These are phyloP conservation scores for Crocidura indochinensis DNA, from an alignment of 2,797 vertebrate species.

Conservation along the genomic window DNA sequence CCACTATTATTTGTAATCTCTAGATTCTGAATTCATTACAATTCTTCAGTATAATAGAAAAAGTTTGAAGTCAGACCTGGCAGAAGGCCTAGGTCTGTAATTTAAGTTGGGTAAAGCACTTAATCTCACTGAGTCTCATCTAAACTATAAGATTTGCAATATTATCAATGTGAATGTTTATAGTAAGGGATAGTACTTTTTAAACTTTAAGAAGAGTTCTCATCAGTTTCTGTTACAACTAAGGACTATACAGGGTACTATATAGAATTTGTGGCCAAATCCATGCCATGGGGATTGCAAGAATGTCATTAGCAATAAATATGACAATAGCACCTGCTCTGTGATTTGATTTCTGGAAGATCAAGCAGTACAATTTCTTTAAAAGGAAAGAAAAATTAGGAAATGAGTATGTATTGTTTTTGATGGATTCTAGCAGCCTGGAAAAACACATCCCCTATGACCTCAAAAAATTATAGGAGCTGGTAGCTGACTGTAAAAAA, in stretches of 20 bases:
- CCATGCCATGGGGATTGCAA: not conserved
- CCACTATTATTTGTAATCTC: conserved; percentile 34
- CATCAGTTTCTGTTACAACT: conserved; percentile 47
- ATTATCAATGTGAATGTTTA: conserved; percentile 61
- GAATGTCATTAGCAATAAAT: not conserved
- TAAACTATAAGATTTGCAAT: conserved; percentile 42
- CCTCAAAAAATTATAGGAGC: conserved; percentile 49
- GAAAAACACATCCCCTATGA: not conserved
- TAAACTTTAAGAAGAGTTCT: conserved; percentile 43
- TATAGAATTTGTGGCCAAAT: not conserved
- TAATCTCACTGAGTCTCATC: not conserved
- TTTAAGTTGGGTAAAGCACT: conserved; percentile 36
- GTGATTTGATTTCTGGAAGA: not conserved
- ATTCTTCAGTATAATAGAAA: not conserved
- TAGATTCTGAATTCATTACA: conserved; percentile 29
- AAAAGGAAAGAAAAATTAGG: conserved; percentile 57
- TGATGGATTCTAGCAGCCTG: conserved; percentile 43
- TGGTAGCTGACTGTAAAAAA: conserved; percentile 17
- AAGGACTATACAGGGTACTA: conserved; percentile 10
- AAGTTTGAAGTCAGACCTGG: conserved; percentile 29
- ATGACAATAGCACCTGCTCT: not conserved
- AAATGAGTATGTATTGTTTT: conserved; percentile 19
- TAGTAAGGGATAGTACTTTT: conserved; percentile 51
- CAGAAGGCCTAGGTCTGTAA: conserved; percentile 24
- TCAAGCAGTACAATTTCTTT: conserved; percentile 23